Base-by-base conservation (phyloP, 1,140 invertebrate species). In the Arion vulgaris region DNA sequence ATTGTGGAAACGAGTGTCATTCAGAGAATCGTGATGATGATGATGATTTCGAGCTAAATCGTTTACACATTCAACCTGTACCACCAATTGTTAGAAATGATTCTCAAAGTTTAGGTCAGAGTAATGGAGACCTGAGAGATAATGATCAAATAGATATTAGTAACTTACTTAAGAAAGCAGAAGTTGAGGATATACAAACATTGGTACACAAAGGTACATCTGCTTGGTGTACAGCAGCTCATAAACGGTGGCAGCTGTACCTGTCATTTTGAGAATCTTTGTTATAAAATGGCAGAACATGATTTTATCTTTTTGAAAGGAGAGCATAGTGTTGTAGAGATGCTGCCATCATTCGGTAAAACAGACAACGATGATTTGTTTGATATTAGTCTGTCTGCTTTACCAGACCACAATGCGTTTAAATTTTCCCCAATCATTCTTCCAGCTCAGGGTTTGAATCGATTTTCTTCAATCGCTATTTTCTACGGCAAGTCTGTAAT, bases 251-350 rank as follows among this genome's bases (percentile, higher is more conserved):
- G 88, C 32, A 83, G 62, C 17, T 32, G 89, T 76, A 39, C 88
- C 9, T 93, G 93, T 79, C 86, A 87, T 23, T 92, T 93, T 86
- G 41, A 86, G 66, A 91, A 93, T 83, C 78, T 93, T 9, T 93
- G 92, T 86, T 93, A 90, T 77, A 53, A 88, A 23, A 74, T 88
- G 9, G 38, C 84, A 51, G 81, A 85, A 0, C 51, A 91, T n/a
- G 83, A 89, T 39, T 93, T 91, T 85, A 82, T 93, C 15, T 88
- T 93, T 83, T 85, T 92, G 73, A 82, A 87, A 72, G 81, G 87
- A 34, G n/a, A 83, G 39, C 39, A 83, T 28, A 90, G 90, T 73
- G 69, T 86, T 11, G 23, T 87, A 49, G 83, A 85, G 75, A 88
- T 0, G 19, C 15, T 5, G 15, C 39, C 49, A 23, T n/a, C 19